Conservation (phyloP, 2,797 vertebrate species). For the Microctenopoma lineatum region DNA sequence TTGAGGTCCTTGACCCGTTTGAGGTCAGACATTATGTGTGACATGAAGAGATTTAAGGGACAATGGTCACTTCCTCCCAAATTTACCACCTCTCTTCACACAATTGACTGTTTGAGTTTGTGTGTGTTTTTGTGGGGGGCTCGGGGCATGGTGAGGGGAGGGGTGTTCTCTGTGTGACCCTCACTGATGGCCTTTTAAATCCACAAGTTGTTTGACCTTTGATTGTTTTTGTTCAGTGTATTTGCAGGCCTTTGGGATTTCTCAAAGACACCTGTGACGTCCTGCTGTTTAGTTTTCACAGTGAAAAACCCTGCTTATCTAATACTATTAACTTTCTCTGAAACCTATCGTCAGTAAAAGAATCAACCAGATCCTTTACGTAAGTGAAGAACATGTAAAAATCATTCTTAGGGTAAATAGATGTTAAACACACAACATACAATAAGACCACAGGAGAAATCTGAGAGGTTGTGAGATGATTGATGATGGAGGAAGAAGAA, state of each 20-base stretch:
- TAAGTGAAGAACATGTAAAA: too few relatives aligned
- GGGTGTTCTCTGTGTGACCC: slow-evolving; percentile 55
- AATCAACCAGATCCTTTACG: not conserved
- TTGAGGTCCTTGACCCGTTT: slow-evolving; percentile 16
- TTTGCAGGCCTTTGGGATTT: slow-evolving; percentile 56
- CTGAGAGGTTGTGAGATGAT: too few relatives aligned
- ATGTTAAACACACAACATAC: too few relatives aligned
- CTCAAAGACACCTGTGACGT: slow-evolving; percentile 64
- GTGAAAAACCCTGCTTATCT: slow-evolving; percentile 38
- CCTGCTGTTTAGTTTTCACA: slow-evolving; percentile 41
- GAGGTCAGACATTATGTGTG: slow-evolving; percentile 66
- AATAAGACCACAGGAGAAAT: too few relatives aligned
- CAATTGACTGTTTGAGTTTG: slow-evolving; percentile 43
- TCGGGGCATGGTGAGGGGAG: slow-evolving; percentile 9
- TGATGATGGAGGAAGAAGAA: too few relatives aligned
- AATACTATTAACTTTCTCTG: slow-evolving; percentile 23
- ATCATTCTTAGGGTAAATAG: too few relatives aligned
- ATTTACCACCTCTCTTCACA: slow-evolving; percentile 58
- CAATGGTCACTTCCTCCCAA: slow-evolving; percentile 75
- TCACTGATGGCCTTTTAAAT: slow-evolving; percentile 68
- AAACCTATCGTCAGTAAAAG: slow-evolving; percentile 1
- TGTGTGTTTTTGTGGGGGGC: slow-evolving; percentile 29
- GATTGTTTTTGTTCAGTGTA: slow-evolving; percentile 47
- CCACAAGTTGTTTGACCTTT: slow-evolving; percentile 76
- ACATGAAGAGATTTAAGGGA: slow-evolving; percentile 60